phyloP scores from a whole-genome alignment of 2,888 invertebrate genomes.

The Venustoraphidia nigricollis region DNA sequence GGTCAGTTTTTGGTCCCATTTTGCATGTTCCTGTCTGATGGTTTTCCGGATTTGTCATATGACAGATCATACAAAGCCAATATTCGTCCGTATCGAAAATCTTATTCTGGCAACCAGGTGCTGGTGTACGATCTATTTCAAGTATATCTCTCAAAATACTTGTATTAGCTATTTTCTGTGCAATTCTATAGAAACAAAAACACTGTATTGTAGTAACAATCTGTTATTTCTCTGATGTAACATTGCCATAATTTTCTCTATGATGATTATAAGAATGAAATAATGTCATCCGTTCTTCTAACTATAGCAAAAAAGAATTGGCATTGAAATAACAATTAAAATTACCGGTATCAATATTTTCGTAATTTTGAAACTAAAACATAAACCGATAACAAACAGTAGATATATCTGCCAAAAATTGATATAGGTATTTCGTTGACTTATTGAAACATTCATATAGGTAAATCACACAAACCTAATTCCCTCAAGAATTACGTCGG shows the following conservation, averaged over 20 bases:
- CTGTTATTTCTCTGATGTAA: too few relatives aligned
- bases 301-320: too few relatives aligned
- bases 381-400: too few relatives aligned
- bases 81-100: constrained; percentile 5
- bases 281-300: too few relatives aligned
- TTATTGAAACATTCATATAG: background rate
- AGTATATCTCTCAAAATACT: constrained; percentile 6
- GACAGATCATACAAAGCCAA: constrained; percentile 8
- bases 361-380: too few relatives aligned
- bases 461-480: constrained; percentile 5
- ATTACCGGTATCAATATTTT: too few relatives aligned
- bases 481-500: constrained; percentile 6
- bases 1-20: constrained; percentile 7
- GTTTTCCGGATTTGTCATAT: constrained; percentile 10
- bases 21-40: constrained; percentile 10
- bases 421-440: background rate
- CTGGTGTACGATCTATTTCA: constrained; percentile 5
- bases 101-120: constrained; percentile 4
- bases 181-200: constrained; percentile 5
- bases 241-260: too few relatives aligned
- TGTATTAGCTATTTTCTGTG: constrained; percentile 4
- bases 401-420: too few relatives aligned
- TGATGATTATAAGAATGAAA: too few relatives aligned
- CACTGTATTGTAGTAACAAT: background rate
- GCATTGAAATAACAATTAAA: too few relatives aligned